Evolutionary conservation across 1,140 invertebrate species (phyloP), one percentile per base, ranked within the genome.

Genomic region (Pogonomyrmex californicus): DNA sequence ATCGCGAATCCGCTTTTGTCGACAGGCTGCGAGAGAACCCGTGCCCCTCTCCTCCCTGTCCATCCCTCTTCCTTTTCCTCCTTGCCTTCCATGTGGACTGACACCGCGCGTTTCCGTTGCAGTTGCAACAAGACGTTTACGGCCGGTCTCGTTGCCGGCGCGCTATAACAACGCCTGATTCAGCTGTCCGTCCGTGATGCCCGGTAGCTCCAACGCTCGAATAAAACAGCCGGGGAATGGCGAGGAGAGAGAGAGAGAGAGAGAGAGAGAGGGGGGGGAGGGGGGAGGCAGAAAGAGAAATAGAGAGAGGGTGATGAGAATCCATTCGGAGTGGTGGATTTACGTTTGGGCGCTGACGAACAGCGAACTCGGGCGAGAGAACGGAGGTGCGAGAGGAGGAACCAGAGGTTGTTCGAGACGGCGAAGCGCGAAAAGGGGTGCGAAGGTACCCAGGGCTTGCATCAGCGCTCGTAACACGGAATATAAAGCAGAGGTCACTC

Each of bases 401-500:
- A 65, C 17, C 62, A 47, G 10, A 7, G 49, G 33, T 56, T 76
- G 73, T 71, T 79, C 49, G 88, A 83, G 66, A 36, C 10, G 75
- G n/a, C 23, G 47, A 44, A 6, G 62, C 51, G 71, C 65, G 68
- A 65, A 75, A 33, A 65, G 41, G 36, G 60, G n/a, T 12, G 36
- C 58, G n/a, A 75, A 56, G 54, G 58, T 66, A 89, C 30, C 41
- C 12, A 30, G 78, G 87, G 79, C 88, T 92, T 93, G 91, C 90
- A 93, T 93, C 92, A 92, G 92, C 92, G 91, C 30, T 88, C 86
- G 86, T 85, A 78, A 85, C 85, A 68, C 77, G 73, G 92, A 93
- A 93, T 93, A 93, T 93, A 92, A 93, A 93, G 87, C 81, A 87
- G 90, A 81, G 91, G 89, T 89, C 89, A 90, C 77, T 91, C 66